Evolutionary conservation across 2,888 invertebrate species (phyloP).

Genomic region (Phengaris arion): DNA sequence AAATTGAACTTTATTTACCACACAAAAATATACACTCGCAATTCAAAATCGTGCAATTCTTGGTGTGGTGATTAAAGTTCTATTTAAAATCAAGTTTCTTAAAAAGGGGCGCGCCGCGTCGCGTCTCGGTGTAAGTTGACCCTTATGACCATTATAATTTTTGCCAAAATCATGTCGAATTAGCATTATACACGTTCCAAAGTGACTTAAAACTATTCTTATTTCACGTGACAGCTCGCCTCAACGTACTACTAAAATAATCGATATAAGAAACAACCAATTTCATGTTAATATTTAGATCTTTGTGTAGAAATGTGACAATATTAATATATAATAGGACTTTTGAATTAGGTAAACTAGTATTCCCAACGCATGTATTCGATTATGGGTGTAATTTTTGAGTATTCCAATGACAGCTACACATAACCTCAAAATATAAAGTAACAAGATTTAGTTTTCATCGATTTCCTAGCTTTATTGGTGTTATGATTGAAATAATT

Average conservation of each 20-base stretch:
- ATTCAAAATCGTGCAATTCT: too few relatives aligned
- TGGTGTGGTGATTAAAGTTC: too few relatives aligned
- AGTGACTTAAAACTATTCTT: neutral
- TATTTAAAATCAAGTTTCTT: too few relatives aligned
- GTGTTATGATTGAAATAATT: neutral
- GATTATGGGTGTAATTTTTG: neutral
- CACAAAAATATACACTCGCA: too few relatives aligned
- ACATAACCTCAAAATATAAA: conserved; percentile 3
- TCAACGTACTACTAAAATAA: neutral
- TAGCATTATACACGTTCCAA: neutral
- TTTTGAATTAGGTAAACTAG: neutral
- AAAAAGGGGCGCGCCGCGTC: too few relatives aligned
- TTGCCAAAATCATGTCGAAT: neutral
- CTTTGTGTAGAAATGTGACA: neutral
- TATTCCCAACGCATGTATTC: too few relatives aligned
- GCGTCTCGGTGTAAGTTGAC: too few relatives aligned
- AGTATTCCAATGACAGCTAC: conserved; percentile 5
- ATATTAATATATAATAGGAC: neutral
- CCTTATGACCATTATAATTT: too few relatives aligned
- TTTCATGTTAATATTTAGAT: neutral
- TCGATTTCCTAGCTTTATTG: conserved; percentile 13
- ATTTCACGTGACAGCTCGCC: neutral
- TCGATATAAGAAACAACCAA: neutral
- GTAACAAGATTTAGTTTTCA: conserved; percentile 13
- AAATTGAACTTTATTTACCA: too few relatives aligned